Evolutionary conservation across 2,888 invertebrate species (phyloP).

Genomic region (Acanthosepion pharaonis): DNA sequence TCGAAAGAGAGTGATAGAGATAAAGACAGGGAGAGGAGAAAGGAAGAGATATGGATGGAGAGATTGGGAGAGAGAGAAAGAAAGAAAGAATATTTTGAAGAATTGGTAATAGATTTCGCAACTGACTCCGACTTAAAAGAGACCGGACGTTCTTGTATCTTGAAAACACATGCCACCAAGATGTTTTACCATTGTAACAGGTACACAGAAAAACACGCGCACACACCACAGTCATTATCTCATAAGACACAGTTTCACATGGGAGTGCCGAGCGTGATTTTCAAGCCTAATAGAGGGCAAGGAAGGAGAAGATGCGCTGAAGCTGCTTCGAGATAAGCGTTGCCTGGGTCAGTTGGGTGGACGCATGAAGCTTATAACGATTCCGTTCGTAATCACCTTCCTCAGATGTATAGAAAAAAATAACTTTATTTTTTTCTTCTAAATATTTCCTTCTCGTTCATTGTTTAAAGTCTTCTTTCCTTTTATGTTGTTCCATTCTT

Average conservation of each 20-base stretch:
- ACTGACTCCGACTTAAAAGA: background rate
- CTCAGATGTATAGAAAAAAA: too few species aligned
- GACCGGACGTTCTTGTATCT: background rate
- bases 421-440: too few species aligned
- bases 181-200: background rate
- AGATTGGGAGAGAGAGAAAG: background rate
- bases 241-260: background rate
- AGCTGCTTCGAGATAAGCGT: too few species aligned
- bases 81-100: background rate
- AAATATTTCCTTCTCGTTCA: too few species aligned
- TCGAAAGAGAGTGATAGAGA: background rate
- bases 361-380: too few species aligned
- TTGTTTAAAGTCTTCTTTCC: too few species aligned
- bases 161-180: background rate
- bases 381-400: too few species aligned
- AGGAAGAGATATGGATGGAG: background rate
- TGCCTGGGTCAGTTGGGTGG: too few species aligned
- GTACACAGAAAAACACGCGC: background rate
- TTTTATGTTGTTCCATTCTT: too few species aligned
- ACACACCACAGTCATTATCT: constrained; percentile 13
- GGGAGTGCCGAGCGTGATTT: background rate
- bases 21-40: background rate
- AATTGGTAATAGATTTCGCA: background rate
- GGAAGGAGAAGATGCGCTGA: too few species aligned
- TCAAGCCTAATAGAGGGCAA: too few species aligned